Conservation (phyloP, 2,113 vertebrate species). For the Carollia perspicillata region DNA sequence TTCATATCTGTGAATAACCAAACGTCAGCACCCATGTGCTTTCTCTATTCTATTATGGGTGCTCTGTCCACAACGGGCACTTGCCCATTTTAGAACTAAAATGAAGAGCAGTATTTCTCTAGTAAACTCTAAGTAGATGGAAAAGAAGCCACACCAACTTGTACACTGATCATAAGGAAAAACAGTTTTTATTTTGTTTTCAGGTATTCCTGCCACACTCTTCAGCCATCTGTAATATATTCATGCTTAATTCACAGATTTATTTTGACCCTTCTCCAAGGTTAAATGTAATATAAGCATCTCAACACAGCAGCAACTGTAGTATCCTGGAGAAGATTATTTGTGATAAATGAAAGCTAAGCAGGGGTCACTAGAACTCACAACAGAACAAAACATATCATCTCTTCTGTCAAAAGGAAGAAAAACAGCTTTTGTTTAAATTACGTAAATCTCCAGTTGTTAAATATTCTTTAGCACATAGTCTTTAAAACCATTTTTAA, state of each 20-base stretch:
- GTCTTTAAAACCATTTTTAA: slow-evolving; percentile 29
- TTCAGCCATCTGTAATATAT: slow-evolving; percentile 53
- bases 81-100: background rate
- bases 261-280: slow-evolving; percentile 66
- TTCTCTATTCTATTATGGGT: background rate
- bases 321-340: slow-evolving; percentile 41
- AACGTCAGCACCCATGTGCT: background rate
- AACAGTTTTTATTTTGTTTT: background rate
- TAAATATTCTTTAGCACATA: slow-evolving; percentile 28
- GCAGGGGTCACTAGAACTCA: slow-evolving; percentile 50
- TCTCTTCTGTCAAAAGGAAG: slow-evolving; percentile 43
- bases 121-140: background rate
- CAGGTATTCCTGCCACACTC: slow-evolving; percentile 30
- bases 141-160: background rate
- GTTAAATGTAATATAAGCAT: slow-evolving; percentile 65
- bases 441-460: slow-evolving; percentile 13
- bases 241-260: slow-evolving; percentile 67
- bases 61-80: background rate
- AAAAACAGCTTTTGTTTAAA: slow-evolving; percentile 39
- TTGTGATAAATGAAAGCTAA: slow-evolving; percentile 66
- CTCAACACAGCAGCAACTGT: slow-evolving; percentile 52
- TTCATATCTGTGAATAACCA: background rate
- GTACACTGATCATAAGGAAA: background rate
- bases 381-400: slow-evolving; percentile 61
- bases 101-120: background rate